Conservation (phyloP, 1,140 invertebrate genomes). For the Drosophila repleta region DNA sequence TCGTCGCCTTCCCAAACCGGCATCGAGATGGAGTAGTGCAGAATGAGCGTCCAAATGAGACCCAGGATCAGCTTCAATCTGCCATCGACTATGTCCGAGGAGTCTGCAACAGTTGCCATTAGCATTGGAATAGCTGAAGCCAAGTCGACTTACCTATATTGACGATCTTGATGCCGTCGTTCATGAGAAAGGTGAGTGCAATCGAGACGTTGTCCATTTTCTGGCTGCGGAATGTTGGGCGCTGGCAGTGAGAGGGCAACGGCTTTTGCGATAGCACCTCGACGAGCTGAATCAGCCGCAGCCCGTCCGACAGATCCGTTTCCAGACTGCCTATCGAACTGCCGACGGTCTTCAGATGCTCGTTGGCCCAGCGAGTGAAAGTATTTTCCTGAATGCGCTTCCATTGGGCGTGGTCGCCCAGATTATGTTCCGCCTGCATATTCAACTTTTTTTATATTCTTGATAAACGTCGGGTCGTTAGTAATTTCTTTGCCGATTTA, state of each 20-base stretch:
- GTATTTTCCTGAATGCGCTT: conserved; percentile 98
- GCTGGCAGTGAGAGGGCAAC: conserved; percentile 93
- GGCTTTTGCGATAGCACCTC: conserved; percentile 94
- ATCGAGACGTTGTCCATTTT: conserved; percentile 96
- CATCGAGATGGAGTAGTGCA: conserved; percentile 98
- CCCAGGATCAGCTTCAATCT: conserved; percentile 97
- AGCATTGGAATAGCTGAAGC: neutral
- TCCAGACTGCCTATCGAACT: conserved; percentile 92
- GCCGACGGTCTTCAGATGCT: conserved; percentile 93
- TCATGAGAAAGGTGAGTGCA: conserved; percentile 93
- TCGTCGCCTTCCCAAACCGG: conserved; percentile 92
- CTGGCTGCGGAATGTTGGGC: conserved; percentile 94
- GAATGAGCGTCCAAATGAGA: conserved; percentile 97
- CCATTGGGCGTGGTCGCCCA: conserved; percentile 96
- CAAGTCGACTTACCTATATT: conserved; percentile 93
- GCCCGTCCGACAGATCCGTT: conserved; percentile 93
- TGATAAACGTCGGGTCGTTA: too few relatives aligned
- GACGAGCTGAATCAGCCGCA: conserved; percentile 91
- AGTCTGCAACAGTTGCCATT: conserved; percentile 86
- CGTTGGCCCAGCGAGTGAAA: conserved; percentile 97
- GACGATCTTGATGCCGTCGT: conserved; percentile 95
- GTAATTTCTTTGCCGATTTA: neutral
- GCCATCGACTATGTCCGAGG: conserved; percentile 95
- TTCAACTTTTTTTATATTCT: neutral
- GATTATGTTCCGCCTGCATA: conserved; percentile 90